Evolutionary conservation across 2,797 vertebrate genomes (phyloP), one percentile per base, ranked within the genome.

Genomic region (Sebastes cheni): DNA sequence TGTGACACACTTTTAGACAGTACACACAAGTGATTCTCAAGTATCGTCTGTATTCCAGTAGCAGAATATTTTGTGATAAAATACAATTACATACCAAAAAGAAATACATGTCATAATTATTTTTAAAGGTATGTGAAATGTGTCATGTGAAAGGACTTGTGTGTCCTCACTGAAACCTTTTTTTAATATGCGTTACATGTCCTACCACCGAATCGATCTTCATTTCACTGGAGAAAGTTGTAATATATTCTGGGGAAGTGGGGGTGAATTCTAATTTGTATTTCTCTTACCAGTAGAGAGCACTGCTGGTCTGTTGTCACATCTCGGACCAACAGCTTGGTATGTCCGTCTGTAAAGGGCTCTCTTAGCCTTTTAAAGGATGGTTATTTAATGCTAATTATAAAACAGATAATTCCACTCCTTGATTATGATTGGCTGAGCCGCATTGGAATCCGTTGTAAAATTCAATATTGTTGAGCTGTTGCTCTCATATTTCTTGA

Each of bases 211-310:
- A 68, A 11, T 22, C 52, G 52, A 4, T 58, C 22, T 27, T 2
- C n/a, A 60, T 68, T 50, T 30, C 18, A 67, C 60, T 36, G 13
- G 60, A 59, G 12, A 42, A 70, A 10, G 3, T 5, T 66, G 11
- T 10, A 9, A 5, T 8, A 0, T 61, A 11, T 16, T 29, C 12
- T 30, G 61, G 58, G 56, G n/a, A 69, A 22, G 23, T 36, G 9
- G 12, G 39, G 4, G 9, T 55, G 2, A 56, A 6, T 27, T 14
- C 1, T 8, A 11, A 42, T 61, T 50, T 60, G 62, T 60, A 52
- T 36, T 42, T 80, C 5, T 81, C 27, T 79, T 70, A 14, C 89
- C 91, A 90, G 61, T 73, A 93, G 91, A 86, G 88, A 54, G 91
- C 83, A 79, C 86, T 93, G 81, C 70, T 42, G 80, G 6, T 77